Evolutionary conservation across 2,888 invertebrate genomes (phyloP).

Genomic region (Folsomia candida): DNA sequence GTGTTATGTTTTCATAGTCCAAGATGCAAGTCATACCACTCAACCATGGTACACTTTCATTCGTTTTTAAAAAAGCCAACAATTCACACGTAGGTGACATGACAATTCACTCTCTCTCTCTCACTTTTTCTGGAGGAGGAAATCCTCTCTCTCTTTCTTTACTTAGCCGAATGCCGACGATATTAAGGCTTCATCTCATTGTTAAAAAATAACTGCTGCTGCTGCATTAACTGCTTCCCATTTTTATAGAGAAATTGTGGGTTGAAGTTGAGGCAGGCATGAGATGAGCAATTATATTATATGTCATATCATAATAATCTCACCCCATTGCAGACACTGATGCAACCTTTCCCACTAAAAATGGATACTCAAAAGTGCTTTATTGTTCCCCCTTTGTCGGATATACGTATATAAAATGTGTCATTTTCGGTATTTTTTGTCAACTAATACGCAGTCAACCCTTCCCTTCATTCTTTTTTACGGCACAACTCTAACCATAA

Average conservation of each 20-base stretch:
- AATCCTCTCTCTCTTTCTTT: neutral
- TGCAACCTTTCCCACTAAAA: neutral
- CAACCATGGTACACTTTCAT: neutral
- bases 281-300: neutral
- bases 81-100: slow-evolving; percentile 23
- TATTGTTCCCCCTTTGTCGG: neutral
- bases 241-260: neutral
- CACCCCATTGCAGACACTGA: neutral
- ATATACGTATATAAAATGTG: neutral
- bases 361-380: neutral
- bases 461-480: neutral
- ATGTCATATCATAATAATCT: slow-evolving; percentile 2
- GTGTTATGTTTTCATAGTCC: too few species aligned
- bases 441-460: neutral
- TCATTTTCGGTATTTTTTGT: neutral
- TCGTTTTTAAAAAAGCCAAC: slow-evolving; percentile 1
- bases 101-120: neutral
- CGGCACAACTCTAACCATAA: neutral
- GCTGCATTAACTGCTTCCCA: neutral
- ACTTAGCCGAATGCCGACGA: neutral
- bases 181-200: neutral
- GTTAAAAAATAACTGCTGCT: neutral
- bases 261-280: too few species aligned
- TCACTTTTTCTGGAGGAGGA: neutral
- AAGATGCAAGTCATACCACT: slow-evolving; percentile 10